Evolutionary conservation across 2,888 invertebrate species (phyloP).

Genomic region (Tachina lurida): DNA sequence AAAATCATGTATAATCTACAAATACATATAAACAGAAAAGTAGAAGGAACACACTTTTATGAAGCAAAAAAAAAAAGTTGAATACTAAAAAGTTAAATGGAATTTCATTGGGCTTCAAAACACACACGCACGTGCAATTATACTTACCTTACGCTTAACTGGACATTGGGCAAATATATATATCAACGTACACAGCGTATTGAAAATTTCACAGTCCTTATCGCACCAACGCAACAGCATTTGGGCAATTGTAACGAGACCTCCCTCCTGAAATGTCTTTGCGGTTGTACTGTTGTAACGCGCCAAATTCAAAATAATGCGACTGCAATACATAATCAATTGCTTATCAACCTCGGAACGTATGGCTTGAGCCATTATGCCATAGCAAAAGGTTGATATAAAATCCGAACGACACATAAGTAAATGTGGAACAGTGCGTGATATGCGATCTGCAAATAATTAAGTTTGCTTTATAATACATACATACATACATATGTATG

Average conservation of each 20-base stretch:
- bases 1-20: constrained; percentile 81
- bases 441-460: constrained; percentile 79
- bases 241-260: constrained; percentile 85
- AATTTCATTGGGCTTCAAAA: constrained; percentile 47
- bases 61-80: neutral
- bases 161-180: constrained; percentile 85
- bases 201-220: constrained; percentile 86
- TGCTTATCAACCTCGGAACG: constrained; percentile 83
- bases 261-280: constrained; percentile 85
- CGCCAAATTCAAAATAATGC: constrained; percentile 87
- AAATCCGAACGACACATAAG: constrained; percentile 81
- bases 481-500: no score
- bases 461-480: neutral
- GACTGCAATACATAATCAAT: constrained; percentile 82
- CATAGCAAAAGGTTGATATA: constrained; percentile 82
- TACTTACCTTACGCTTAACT: constrained; percentile 78
- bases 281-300: constrained; percentile 86
- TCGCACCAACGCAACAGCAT: constrained; percentile 88
- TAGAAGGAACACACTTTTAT: neutral
- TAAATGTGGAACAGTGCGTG: constrained; percentile 81
- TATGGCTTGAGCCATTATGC: constrained; percentile 83
- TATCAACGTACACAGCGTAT: constrained; percentile 86
- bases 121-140: constrained; percentile 30
- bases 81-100: constrained; percentile 13
- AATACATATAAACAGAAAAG: constrained; percentile 69